Percentiles rank a stretch among this genome's conserved stretches.
These are phyloP conservation scores for Notiomystis cincta DNA, from an alignment of 2,113 vertebrate species.

Conservation along the genomic window DNA sequence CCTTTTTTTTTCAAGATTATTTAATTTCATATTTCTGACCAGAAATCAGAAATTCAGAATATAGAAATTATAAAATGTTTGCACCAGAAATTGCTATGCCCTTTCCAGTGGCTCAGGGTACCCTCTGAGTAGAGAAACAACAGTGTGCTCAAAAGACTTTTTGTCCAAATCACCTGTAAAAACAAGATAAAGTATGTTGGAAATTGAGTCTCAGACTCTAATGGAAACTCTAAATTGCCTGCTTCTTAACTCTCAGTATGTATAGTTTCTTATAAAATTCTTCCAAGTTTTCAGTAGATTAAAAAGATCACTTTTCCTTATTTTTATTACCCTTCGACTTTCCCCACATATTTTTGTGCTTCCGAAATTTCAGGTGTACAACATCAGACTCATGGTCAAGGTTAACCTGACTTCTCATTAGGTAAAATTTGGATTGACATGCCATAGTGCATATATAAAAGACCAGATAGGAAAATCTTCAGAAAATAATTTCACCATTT, in stretches of 20 bases:
- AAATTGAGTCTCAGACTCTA: not conserved
- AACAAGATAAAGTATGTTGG: not conserved
- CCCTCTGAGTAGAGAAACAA: not conserved
- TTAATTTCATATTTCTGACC: not conserved
- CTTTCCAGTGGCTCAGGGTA: not conserved
- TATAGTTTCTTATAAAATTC: not conserved
- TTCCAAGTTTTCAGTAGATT: not conserved
- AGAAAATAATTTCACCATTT: not conserved
- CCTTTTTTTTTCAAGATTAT: not conserved
- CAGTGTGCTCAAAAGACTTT: not conserved
- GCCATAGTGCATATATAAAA: not conserved
- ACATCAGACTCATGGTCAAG: not conserved
- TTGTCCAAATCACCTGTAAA: not conserved
- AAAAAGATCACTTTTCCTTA: not conserved
- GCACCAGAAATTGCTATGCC: not conserved
- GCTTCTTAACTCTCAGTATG: not conserved
- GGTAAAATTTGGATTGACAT: not conserved
- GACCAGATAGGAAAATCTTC: not conserved
- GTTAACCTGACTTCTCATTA: not conserved
- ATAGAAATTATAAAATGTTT: not conserved
- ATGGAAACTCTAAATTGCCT: not conserved
- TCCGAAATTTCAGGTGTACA: not conserved
- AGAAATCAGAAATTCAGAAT: not conserved
- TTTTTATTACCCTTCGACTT: accelerated
- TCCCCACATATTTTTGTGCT: accelerated